Evolutionary conservation across 1,140 invertebrate genomes (phyloP), one percentile per base, ranked within the genome.

Genomic region (Heliconius himera): DNA sequence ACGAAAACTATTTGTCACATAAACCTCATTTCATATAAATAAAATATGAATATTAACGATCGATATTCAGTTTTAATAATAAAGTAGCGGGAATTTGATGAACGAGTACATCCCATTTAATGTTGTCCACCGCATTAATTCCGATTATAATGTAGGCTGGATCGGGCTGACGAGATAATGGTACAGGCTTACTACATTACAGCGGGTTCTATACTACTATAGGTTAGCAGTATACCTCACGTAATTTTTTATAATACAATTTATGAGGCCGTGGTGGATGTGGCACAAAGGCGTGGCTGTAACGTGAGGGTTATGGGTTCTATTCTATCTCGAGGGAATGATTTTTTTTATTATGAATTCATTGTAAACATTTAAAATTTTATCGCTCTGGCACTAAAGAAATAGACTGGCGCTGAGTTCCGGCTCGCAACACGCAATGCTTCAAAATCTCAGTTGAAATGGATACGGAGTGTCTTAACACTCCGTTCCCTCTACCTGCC

Each of bases 1-100:
- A 22, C 13, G 2, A 72, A 72, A 72, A 41, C 36, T 72, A 72
- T 72, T 72, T 72, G 11, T 26, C 60, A 66, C n/a, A 66, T 26
- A 26, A 66, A 66, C 22, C 11, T 66, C 60, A 66, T 66, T 46
- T 29, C 22, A 26, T 66, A 56, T 56, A 56, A 56, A 56, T 66
- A 26, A 26, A 60, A 74, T 74, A 79, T 74, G 36, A 74, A 74
- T 36, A 74, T 70, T 79, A 79, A 79, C 74, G 78, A 54, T 70
- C 46, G 78, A 74, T 79, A 79, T 66, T 20, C 54, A 70, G 66
- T 79, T 79, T 79, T 79, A 79, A 79, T 79, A 79, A 79, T 79
- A 54, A 74, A 79, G 60, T 49, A 74, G 73, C 54, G 78, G 78
- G 60, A 36, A 79, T 74, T 70, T 70, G 72, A 73, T 70, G 56